Conservation (phyloP, 2,797 vertebrate genomes). For the Sebastes minor region DNA sequence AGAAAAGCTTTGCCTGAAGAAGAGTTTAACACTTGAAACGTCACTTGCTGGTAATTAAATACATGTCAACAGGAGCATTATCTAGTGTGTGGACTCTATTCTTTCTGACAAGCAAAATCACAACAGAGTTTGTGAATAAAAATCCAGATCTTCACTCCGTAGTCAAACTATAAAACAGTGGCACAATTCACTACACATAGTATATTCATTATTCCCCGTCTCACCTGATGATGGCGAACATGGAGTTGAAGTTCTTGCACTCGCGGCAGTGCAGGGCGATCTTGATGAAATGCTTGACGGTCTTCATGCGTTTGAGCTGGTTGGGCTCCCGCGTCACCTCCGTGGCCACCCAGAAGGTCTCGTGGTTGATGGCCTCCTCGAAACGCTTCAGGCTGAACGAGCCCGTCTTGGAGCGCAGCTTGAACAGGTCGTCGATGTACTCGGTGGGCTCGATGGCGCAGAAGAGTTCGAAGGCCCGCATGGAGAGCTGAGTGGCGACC, state of each 20-base stretch:
- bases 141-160: not conserved
- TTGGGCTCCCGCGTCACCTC: conserved; percentile 96
- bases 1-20: too few species aligned
- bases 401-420: conserved; percentile 87
- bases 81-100: fast-evolving
- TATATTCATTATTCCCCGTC: not conserved
- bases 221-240: conserved; percentile 99
- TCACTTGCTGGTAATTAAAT: too few species aligned
- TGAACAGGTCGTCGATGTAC: conserved; percentile 97
- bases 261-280: conserved; percentile 97
- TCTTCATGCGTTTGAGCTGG: conserved; percentile 99
- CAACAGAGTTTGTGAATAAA: not conserved
- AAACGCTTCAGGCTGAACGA: conserved; percentile 95
- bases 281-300: conserved; percentile 98
- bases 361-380: conserved; percentile 98
- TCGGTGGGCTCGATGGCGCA: conserved; percentile 98
- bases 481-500: conserved; percentile 96
- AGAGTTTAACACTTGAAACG: too few species aligned
- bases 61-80: fast-evolving
- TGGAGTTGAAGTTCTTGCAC: conserved; percentile 99
- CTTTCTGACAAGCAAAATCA: not conserved
- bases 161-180: not conserved
- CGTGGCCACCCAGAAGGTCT: conserved; percentile 98
- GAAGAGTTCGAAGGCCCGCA: conserved; percentile 97
- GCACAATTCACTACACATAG: not conserved